Evolutionary conservation across 2,888 invertebrate species (phyloP), one percentile per base, ranked within the genome.

Genomic region (Oxytorus armatus): DNA sequence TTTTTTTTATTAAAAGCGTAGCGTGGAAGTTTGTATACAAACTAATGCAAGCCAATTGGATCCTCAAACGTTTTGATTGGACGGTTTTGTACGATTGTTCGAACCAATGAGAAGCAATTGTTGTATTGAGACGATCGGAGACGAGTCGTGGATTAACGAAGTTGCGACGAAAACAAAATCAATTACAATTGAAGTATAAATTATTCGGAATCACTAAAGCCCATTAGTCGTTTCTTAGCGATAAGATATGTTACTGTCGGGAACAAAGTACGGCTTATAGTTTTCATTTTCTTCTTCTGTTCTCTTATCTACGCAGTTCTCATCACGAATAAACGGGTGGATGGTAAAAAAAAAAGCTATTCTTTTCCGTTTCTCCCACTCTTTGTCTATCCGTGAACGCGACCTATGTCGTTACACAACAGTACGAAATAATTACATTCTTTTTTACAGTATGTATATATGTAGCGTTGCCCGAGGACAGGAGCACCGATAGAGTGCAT

Each of bases 341-440:
- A 21, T 8, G 57, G 16, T 59, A 8, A 11, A 8, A 21, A 18
- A 29, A 33, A 59, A 16, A 18, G n/a, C n/a, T 33, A 4, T 3
- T 33, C 5, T 55, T 29, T 16, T 25, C 55, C 5, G 44, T 65
- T 47, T 65, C n/a, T 51, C 49, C 42, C 16, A 8, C 10, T 42
- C 4, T 16, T 3, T n/a, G 16, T 16, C 53, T 14, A 2, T 10
- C 39, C 25, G 14, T 8, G 16, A 33, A 11, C 39, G 59, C 61
- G 44, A 51, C 5, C 53, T n/a, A n/a, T 39, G 42, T 53, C 42
- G 33, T 78, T 78, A 73, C 77, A 66, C 66, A 78, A 78, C 55
- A 47, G 47, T 25, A 33, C 74, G 55, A 42, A 57, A 63, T 57
- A 55, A 69, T 74, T 10, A 63, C 42, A 57, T 49, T 79, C 74